phyloP scores from a whole-genome alignment of 2,797 vertebrate genomes.

The Sebastiscus albofasciatus region DNA sequence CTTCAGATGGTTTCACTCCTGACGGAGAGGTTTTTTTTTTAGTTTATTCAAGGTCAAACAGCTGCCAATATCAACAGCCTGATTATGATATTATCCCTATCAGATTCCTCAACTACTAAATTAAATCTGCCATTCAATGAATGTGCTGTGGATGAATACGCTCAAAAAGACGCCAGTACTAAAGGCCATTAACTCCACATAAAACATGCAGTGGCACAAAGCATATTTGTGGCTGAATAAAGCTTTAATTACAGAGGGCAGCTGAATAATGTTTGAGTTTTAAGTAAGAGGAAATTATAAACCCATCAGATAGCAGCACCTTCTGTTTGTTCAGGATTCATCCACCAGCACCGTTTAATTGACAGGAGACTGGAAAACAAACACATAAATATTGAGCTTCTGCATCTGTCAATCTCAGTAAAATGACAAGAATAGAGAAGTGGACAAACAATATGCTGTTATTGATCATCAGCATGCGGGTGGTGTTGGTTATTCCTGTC shows the following conservation, averaged over 20 bases:
- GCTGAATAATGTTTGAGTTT: constrained; percentile 74
- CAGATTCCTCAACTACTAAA: constrained; percentile 37
- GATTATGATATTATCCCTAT: constrained; percentile 57
- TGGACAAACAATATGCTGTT: constrained; percentile 16
- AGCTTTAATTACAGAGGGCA: constrained; percentile 70
- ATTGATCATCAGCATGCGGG: not conserved
- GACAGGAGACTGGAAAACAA: constrained; percentile 78
- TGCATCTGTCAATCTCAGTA: constrained; percentile 62
- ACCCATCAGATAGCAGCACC: constrained; percentile 72
- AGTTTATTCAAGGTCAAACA: constrained; percentile 61
- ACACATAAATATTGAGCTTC: constrained; percentile 84
- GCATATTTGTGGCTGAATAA: constrained; percentile 58
- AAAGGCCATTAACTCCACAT: constrained; percentile 45
- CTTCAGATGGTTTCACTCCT: constrained; percentile 48
- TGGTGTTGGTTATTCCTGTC: not conserved
- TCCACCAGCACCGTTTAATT: constrained; percentile 76
- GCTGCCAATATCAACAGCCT: constrained; percentile 58
- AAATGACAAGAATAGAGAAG: constrained; percentile 33
- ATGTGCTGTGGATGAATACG: constrained; percentile 55
- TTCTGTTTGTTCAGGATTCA: constrained; percentile 80
- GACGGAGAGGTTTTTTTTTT: constrained; percentile 20
- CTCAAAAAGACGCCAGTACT: constrained; percentile 38
- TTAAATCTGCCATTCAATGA: constrained; percentile 43
- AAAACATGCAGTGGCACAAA: constrained; percentile 61
- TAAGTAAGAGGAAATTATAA: constrained; percentile 76